Conservation (phyloP, 2,797 vertebrate species). For the Schizothorax lantsangensis region DNA sequence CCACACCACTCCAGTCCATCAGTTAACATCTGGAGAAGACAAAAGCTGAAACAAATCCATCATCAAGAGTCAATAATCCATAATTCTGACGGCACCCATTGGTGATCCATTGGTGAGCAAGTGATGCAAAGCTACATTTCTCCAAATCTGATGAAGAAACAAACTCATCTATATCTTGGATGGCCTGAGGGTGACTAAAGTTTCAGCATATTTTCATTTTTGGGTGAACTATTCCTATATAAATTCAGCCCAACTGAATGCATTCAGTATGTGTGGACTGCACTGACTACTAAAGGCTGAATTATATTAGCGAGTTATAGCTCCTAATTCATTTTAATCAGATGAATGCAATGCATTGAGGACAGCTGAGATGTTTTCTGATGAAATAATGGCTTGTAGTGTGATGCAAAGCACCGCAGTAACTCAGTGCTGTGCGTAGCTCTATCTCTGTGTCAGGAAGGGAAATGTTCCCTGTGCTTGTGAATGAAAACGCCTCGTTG, state of each 20-base stretch:
- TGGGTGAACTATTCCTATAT: not conserved
- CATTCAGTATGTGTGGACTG: not conserved
- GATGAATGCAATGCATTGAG: not conserved
- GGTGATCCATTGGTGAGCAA: too few relatives aligned
- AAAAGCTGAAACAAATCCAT: not conserved
- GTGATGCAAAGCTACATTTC: not conserved
- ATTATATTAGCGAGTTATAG: not conserved
- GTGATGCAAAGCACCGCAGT: not conserved
- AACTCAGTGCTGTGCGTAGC: not conserved
- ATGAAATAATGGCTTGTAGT: not conserved
- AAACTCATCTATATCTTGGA: not conserved
- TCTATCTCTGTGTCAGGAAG: conserved; percentile 8
- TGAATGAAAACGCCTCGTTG: conserved; percentile 30
- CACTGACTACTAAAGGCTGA: not conserved
- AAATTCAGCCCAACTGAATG: not conserved
- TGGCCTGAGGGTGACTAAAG: not conserved
- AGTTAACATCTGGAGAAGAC: not conserved
- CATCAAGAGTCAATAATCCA: not conserved
- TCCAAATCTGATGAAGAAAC: not conserved
- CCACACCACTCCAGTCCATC: not conserved
- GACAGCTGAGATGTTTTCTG: not conserved
- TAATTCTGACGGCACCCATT: not conserved
- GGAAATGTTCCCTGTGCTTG: conserved; percentile 52
- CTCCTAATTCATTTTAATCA: not conserved
- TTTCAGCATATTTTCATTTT: too few relatives aligned